These are phyloP conservation scores for Cheracebus regulus DNA, from an alignment of 2,797 vertebrate genomes.

Conservation along the genomic window DNA sequence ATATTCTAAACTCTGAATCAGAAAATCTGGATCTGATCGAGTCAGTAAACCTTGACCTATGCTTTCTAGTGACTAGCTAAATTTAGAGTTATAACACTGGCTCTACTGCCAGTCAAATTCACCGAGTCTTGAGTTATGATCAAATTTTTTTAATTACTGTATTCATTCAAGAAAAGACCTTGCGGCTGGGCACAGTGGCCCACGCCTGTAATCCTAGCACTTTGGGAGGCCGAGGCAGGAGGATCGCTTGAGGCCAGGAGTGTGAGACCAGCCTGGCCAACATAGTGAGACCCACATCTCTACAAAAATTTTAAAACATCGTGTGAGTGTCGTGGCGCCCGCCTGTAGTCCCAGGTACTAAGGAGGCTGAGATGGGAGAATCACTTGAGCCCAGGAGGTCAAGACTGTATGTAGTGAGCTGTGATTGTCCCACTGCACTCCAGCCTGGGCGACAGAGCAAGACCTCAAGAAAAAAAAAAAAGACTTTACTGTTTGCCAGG, in stretches of 20 bases:
- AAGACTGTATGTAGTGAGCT: background rate
- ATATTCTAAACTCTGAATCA: background rate
- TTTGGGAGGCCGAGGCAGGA: background rate
- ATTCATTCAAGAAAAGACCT: background rate
- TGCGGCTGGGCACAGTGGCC: too few species aligned
- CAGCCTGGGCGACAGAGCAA: background rate
- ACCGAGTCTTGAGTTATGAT: background rate
- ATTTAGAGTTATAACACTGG: background rate
- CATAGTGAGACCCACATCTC: background rate
- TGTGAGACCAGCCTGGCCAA: background rate
- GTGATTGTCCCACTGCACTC: background rate
- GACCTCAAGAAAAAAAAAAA: background rate
- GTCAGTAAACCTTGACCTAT: background rate
- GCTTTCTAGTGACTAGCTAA: background rate
- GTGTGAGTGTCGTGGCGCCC: accelerated
- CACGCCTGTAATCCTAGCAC: background rate
- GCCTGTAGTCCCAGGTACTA: background rate
- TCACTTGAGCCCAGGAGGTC: background rate
- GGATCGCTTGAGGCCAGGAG: background rate
- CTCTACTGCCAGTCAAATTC: background rate
- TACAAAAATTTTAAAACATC: background rate
- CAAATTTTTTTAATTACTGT: background rate
- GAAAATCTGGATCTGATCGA: background rate
- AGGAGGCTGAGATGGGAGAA: background rate
- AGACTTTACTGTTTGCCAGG: background rate